Evolutionary conservation across 2,888 invertebrate species (phyloP).

Genomic region (Pimpla rufipes): DNA sequence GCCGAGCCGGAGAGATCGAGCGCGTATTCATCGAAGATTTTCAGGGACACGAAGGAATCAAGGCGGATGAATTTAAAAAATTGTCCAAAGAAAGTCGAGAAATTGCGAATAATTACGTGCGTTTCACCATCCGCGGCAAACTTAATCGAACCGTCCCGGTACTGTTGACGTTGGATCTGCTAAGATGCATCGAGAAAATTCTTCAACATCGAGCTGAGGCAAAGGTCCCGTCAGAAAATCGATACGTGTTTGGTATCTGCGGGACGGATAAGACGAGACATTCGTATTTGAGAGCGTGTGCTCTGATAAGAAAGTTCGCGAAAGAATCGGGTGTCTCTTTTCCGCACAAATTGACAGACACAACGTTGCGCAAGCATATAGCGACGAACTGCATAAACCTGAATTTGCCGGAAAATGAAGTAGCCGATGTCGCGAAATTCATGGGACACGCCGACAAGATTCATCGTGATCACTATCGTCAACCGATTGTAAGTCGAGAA

Average conservation of each 20-base stretch:
- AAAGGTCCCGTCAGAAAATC: slow-evolving; percentile 51
- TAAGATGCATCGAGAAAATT: slow-evolving; percentile 51
- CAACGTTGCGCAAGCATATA: slow-evolving; percentile 68
- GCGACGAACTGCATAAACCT: slow-evolving; percentile 62
- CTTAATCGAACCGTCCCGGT: slow-evolving; percentile 66
- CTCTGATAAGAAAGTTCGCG: slow-evolving; percentile 51
- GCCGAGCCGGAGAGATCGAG: slow-evolving; percentile 67
- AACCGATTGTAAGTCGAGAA: slow-evolving; percentile 69
- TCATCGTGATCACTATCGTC: slow-evolving; percentile 52
- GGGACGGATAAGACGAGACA: slow-evolving; percentile 20
- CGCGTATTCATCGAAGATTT: slow-evolving; percentile 59
- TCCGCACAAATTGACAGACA: slow-evolving; percentile 66
- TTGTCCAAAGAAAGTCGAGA: slow-evolving; percentile 46
- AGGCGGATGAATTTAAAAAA: slow-evolving; percentile 12
- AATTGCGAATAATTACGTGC: slow-evolving; percentile 63
- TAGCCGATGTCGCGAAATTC: slow-evolving; percentile 59
- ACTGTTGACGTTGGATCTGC: slow-evolving; percentile 43
- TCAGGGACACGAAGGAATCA: slow-evolving; percentile 30
- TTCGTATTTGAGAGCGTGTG: slow-evolving; percentile 54
- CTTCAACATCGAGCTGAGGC: slow-evolving; percentile 52
- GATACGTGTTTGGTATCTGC: slow-evolving; percentile 65
- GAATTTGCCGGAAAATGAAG: slow-evolving; percentile 62
- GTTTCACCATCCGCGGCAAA: slow-evolving; percentile 68
- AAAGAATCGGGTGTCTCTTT: slow-evolving; percentile 53
- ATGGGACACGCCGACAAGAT: slow-evolving; percentile 67